phyloP scores from a whole-genome alignment of 2,113 vertebrate genomes.

The Thomomys bottae region DNA sequence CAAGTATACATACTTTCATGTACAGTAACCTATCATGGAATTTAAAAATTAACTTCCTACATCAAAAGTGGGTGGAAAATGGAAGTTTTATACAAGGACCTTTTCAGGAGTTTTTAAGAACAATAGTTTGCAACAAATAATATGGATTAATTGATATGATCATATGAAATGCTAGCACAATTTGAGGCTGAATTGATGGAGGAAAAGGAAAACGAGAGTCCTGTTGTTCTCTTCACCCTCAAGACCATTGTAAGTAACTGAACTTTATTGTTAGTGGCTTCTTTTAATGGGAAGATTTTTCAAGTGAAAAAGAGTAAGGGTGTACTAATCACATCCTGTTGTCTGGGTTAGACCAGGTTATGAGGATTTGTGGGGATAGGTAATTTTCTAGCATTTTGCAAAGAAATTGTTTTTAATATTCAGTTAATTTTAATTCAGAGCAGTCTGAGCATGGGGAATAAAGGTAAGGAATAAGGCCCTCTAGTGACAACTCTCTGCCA shows the following conservation, averaged over 20 bases:
- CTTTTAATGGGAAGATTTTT: neutral
- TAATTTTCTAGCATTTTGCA: neutral
- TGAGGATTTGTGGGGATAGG: neutral
- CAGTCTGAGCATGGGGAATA: neutral
- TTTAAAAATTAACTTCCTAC: neutral
- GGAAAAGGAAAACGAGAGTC: neutral
- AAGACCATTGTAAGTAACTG: neutral
- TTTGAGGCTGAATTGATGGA: neutral
- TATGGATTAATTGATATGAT: neutral
- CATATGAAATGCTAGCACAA: neutral
- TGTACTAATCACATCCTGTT: neutral
- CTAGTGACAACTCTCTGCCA: neutral
- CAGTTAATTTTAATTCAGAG: conserved; percentile 16
- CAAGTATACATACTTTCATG: neutral
- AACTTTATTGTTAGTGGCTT: neutral
- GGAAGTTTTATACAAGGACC: neutral
- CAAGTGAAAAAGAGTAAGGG: neutral
- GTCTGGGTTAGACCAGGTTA: neutral
- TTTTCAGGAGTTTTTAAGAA: neutral
- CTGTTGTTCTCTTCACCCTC: neutral
- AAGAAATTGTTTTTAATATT: neutral
- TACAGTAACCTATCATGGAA: neutral
- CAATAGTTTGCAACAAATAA: conserved; percentile 4
- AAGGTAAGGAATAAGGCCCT: neutral
- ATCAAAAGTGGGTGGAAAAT: neutral